Base-by-base conservation (phyloP, 2,888 invertebrate genomes). In the Cotesia congregata region DNA sequence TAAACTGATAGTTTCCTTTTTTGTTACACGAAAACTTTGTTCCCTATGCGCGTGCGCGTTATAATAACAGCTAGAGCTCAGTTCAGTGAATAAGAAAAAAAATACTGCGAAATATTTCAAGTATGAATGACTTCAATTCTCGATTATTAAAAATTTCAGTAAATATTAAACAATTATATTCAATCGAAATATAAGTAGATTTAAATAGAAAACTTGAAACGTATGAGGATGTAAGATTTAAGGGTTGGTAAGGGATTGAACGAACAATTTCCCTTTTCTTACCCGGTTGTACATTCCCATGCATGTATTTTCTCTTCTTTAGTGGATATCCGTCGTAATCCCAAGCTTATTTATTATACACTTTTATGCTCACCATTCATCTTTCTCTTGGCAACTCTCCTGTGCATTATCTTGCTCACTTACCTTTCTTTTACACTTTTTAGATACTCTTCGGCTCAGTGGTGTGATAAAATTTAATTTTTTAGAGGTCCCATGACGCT, bases 391-490 rank as follows among this genome's bases (percentile, higher is more conserved):
- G 7, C 72, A 6, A 50, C 20, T 62, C 65, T 6, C 50, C 61
- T 62, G 60, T 17, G 61, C 41, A 59, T 67, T 38, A 50, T 67
- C 62, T 17, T 59, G 39, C 50, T 64, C 15, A 39, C 15, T 30
- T 17, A 38, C 41, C 64, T 41, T 7, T 9, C 64, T 39, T 39
- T 62, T 39, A 41, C 39, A 61, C n/a, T 12, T 70, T 20, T 69
- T 41, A 38, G 50, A 40, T 72, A 69, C 61, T 69, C 20, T 39
- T 30, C 70, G 72, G 67, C 75, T 72, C 76, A 73, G 74, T 72
- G 72, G 72, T 67, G 75, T 71, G 79, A 81, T 79, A 80, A 81
- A 81, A 80, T 81, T 81, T 81, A 81, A 81, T 81, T 81, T 79
- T 80, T 81, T 67, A 73, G 76, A 77, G 73, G 73, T 77, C 75